Base-by-base conservation (phyloP, 2,797 vertebrate species). In the Ctenochaetus hawaiiensis region DNA sequence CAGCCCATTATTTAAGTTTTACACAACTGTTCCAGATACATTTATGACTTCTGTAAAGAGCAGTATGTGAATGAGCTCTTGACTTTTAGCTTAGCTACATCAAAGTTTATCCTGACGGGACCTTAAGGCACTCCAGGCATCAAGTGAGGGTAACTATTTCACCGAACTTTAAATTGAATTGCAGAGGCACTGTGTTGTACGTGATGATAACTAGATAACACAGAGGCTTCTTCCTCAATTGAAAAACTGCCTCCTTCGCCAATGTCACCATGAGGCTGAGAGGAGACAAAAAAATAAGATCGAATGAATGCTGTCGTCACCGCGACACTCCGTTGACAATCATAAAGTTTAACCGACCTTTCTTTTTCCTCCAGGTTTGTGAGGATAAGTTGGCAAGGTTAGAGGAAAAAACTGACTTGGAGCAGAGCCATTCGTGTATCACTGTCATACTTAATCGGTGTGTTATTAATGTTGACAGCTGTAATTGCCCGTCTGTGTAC, bases 151-250 rank as follows among this genome's bases (percentile, higher is more conserved):
- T 10, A 52, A 61, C 67, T 56, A 12, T 82, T 81, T 69, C 39
- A 52, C 70, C 69, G 5, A 83, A 83, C 72, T 82, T 86, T 54
- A 81, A 86, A 83, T 81, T 78, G 80, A 82, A 81, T 83, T 17
- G 39, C 77, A 73, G 67, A 20, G 22, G 16, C 57, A 14, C 23
- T 45, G 69, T 5, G 17, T 68, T 76, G 47, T 52, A 63, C 16
- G 45, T 53, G 71, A 67, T 10, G 72, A 41, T 77, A 63, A 74
- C 73, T 49, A 49, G 61, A 86, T 86, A 51, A 72, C 58, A 57
- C 67, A 18, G n/a, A 1, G 66, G 20, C 77, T 68, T 56, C 22
- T 30, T 48, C 78, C 79, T 73, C 44, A 22, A 18, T 60, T 43
- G 51, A 67, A 69, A 80, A 80, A 61, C 51, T 12, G 26, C 73